Conservation (phyloP, 1,140 invertebrate genomes). For the Andrena cerasifolii region DNA sequence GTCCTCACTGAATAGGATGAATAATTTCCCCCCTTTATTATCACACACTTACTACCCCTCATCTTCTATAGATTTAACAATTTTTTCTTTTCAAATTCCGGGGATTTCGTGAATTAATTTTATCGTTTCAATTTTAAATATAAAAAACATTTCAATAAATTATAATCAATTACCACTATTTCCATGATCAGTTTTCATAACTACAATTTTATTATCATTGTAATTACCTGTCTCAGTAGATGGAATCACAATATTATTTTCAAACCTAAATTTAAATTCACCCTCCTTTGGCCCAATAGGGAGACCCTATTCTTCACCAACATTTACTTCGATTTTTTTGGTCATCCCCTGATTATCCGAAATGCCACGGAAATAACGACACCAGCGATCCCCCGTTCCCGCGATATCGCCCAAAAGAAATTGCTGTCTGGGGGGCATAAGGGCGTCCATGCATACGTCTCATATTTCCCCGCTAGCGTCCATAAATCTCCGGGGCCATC, state of each 20-base stretch:
- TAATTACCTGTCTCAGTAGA: conserved; percentile 88
- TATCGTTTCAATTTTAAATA: conserved; percentile 85
- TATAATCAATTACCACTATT: conserved; percentile 84
- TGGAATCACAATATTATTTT: conserved; percentile 88
- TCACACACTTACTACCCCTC: background rate
- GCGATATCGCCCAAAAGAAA: conserved; percentile 1
- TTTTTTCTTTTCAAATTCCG: conserved; percentile 86
- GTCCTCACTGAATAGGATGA: no score
- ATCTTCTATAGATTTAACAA: conserved; percentile 82
- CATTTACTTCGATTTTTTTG: no score
- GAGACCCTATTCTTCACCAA: conserved; percentile 88
- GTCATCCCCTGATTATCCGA: no score
- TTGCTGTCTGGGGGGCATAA: background rate
- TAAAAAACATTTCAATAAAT: conserved; percentile 70
- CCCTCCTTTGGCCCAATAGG: conserved; percentile 65
- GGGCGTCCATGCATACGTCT: background rate
- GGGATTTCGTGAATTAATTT: conserved; percentile 88
- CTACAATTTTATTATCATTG: conserved; percentile 85
- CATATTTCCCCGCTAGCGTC: background rate
- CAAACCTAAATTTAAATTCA: conserved; percentile 86
- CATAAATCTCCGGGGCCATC: conserved; percentile 1
- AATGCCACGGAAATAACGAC: background rate
- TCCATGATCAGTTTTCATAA: conserved; percentile 87
- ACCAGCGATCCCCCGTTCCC: background rate
- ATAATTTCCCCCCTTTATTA: conserved; percentile 21